Evolutionary conservation across 2,113 vertebrate species (phyloP), one percentile per base, ranked within the genome.

Genomic region (Cyprichromis sp.): DNA sequence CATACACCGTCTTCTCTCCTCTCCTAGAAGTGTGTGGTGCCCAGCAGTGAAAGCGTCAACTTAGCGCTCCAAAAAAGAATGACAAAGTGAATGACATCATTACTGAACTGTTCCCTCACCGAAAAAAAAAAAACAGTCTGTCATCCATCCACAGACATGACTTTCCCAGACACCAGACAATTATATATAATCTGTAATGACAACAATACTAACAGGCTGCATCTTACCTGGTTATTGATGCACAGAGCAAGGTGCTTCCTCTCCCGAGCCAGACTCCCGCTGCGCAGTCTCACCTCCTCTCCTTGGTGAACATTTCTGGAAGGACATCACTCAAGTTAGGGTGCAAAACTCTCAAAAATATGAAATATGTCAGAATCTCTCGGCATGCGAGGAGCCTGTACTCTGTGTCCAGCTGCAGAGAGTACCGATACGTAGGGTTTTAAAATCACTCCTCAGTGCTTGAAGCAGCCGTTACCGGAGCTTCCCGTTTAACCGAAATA

Each of bases 141-240:
- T 21, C 12, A 19, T 36, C 9, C 17, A 38, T 53, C 8, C 5
- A 12, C 76, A 42, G 42, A 8, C 6, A 14, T 9, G 19, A 31
- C 45, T 38, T 61, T 40, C 7, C 71, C 76, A 14, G n/a, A 26
- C 26, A 7, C 26, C 17, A 11, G 21, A 34, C 3, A 1, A 38
- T 21, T 24, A 16, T 16, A 11, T 5, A 21, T 10, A 40, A 61
- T 14, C 34, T 29, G 5, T 10, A 4, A 55, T 19, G 82, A 14
- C 52, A 59, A 26, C 21, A 8, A 2, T 14, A 61, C 29, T 14
- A 14, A 63, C 2, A 45, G 38, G 11, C 73, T 52, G 26, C 3
- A 7, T 68, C 83, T 94, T 92, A 97, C 96, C 96, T 96, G 96
- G 92, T 92, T 94, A 19, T 89, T 94, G 66, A 96, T 96, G 88